Evolutionary conservation across 2,797 vertebrate genomes (phyloP).

Genomic region (Anisognathus igniventris): DNA sequence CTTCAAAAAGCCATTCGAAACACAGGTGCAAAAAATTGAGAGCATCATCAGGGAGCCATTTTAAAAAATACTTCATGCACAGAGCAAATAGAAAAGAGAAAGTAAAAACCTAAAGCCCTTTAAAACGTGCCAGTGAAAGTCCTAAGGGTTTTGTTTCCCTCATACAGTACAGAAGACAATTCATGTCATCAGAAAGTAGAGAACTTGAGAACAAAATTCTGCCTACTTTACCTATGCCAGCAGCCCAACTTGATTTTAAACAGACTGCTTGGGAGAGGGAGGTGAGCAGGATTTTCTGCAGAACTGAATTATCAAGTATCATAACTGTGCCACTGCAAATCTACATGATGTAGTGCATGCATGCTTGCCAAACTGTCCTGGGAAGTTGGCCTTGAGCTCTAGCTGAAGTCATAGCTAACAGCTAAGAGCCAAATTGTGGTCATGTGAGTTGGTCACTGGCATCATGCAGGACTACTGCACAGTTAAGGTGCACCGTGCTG

Average conservation of each 20-base stretch:
- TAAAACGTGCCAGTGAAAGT: not conserved
- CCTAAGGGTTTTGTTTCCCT: not conserved
- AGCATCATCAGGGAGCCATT: not conserved
- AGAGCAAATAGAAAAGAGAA: not conserved
- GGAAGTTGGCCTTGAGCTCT: constrained; percentile 9
- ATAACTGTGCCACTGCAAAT: not conserved
- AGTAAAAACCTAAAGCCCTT: not conserved
- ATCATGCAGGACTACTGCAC: not conserved
- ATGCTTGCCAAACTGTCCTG: not conserved
- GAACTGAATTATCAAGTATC: not conserved
- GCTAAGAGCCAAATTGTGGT: not conserved
- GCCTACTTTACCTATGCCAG: constrained; percentile 1
- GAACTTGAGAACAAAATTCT: not conserved
- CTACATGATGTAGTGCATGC: not conserved
- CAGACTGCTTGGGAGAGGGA: not conserved
- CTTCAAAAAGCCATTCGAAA: not conserved
- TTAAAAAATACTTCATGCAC: not conserved
- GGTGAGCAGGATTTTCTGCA: constrained; percentile 4
- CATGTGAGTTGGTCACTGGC: not conserved
- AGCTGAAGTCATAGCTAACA: constrained; percentile 22
- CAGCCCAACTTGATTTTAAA: not conserved
- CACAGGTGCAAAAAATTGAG: not conserved
- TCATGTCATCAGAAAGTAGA: not conserved
- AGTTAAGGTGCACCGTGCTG: not conserved
- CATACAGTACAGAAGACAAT: not conserved